Evolutionary conservation across 2,888 invertebrate genomes (phyloP).

Genomic region (Agriopis leucophaearia): DNA sequence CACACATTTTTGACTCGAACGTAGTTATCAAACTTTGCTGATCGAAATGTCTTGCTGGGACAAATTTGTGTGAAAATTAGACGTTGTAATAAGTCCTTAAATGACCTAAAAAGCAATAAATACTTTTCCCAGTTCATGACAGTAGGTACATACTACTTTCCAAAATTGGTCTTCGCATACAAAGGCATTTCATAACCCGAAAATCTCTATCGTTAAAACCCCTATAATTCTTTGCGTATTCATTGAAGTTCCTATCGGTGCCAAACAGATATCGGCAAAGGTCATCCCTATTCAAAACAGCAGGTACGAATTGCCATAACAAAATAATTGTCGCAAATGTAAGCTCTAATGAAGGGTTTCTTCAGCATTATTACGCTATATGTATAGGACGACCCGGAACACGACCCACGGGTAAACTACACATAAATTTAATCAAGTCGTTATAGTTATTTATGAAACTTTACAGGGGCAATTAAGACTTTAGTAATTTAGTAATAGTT

Average conservation of each 20-base stretch:
- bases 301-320: conserved; percentile 47
- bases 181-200: conserved; percentile 27
- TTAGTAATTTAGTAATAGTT: conserved; percentile 32
- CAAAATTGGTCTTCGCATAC: not conserved
- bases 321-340: conserved; percentile 61
- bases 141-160: too few species aligned
- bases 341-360: conserved; percentile 63
- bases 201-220: conserved; percentile 42
- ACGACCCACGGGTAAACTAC: conserved; percentile 51
- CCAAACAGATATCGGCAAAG: conserved; percentile 43
- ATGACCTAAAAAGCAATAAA: too few species aligned
- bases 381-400: conserved; percentile 50
- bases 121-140: too few species aligned
- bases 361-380: conserved; percentile 62
- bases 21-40: too few species aligned
- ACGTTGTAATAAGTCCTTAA: too few species aligned
- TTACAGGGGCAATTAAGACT: conserved; percentile 36
- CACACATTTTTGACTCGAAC: too few species aligned
- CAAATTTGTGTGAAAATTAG: too few species aligned
- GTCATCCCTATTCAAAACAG: conserved; percentile 42
- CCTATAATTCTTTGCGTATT: conserved; percentile 46
- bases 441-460: conserved; percentile 57
- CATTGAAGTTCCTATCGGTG: conserved; percentile 44
- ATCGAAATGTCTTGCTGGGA: too few species aligned
- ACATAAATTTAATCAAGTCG: conserved; percentile 62